Percentiles rank a stretch among this genome's conserved stretches.
These are phyloP conservation scores for Athetis lepigone DNA, from an alignment of 2,888 invertebrate species.

Conservation along the genomic window DNA sequence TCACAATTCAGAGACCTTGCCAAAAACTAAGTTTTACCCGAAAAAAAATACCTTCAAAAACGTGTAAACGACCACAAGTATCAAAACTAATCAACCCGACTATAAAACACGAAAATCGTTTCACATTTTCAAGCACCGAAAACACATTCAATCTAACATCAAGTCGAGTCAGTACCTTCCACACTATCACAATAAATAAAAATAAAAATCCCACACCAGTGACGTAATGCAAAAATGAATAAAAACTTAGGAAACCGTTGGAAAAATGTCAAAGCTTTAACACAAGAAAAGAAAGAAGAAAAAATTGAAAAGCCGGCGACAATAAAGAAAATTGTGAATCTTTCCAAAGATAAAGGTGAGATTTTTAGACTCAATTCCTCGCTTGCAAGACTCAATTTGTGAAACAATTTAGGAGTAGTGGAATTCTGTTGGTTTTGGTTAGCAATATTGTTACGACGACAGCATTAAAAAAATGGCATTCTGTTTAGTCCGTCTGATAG, in stretches of 20 bases:
- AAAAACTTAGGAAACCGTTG: conserved; percentile 77
- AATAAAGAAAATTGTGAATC: conserved; percentile 73
- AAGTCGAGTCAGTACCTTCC: conserved; percentile 49
- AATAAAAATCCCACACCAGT: conserved; percentile 28
- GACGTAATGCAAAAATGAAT: conserved; percentile 72
- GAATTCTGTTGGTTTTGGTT: too few species aligned
- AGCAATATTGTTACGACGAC: too few species aligned
- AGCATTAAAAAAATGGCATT: too few species aligned
- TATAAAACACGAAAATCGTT: conserved; percentile 66
- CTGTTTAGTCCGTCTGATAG: too few species aligned
- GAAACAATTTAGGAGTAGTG: too few species aligned
- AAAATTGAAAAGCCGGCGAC: conserved; percentile 65
- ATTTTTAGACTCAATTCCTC: conserved; percentile 19
- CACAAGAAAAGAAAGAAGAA: conserved; percentile 68
- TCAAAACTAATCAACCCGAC: conserved; percentile 59
- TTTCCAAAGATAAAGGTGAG: conserved; percentile 81
- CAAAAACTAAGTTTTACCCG: too few species aligned
- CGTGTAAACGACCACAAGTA: conserved; percentile 55
- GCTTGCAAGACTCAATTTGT: conserved; percentile 58
- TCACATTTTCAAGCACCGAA: conserved; percentile 68
- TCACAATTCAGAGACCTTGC: too few species aligned
- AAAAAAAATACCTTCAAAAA: too few species aligned
- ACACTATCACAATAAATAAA: conserved; percentile 33
- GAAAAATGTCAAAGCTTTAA: conserved; percentile 80
- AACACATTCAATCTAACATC: conserved; percentile 54